These are phyloP conservation scores for Diprion similis DNA, from an alignment of 1,140 invertebrate species.

Conservation along the genomic window DNA sequence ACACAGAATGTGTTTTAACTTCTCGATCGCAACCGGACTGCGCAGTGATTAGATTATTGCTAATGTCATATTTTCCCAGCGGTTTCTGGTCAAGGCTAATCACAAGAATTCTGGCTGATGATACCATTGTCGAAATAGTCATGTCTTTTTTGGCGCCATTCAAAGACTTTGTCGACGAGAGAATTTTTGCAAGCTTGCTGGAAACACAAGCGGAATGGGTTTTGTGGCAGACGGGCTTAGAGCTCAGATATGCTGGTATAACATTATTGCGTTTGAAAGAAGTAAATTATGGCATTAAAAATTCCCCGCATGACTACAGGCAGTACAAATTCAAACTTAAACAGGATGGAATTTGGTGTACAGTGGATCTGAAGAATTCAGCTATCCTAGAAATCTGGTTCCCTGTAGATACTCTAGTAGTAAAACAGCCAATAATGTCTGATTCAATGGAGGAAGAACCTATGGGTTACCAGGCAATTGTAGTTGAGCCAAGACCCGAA, in stretches of 20 bases:
- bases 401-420: conserved; percentile 77
- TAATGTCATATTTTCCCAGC: conserved; percentile 96
- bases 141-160: conserved; percentile 57
- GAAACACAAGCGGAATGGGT: conserved; percentile 87
- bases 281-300: conserved; percentile 70
- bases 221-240: conserved; percentile 94
- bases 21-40: conserved; percentile 63
- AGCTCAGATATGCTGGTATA: conserved; percentile 82
- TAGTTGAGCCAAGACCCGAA: conserved; percentile 77
- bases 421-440: conserved; percentile 68
- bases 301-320: conserved; percentile 61
- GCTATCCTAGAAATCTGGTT: conserved; percentile 91
- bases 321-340: conserved; percentile 74
- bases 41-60: conserved; percentile 73
- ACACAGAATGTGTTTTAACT: conserved; percentile 48
- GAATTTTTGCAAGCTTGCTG: conserved; percentile 67
- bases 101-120: conserved; percentile 90
- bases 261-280: conserved; percentile 86
- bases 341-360: conserved; percentile 84
- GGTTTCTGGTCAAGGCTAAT: conserved; percentile 98
- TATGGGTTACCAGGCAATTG: conserved; percentile 72
- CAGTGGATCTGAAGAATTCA: conserved; percentile 80
- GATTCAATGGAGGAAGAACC: conserved; percentile 59
- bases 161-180: conserved; percentile 66
- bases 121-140: conserved; percentile 84